A percentile compares a stretch with the other conserved stretches of the same genome.
phyloP scores from a whole-genome alignment of 2,797 vertebrate species.

The Hypotaenidia philippensis region DNA sequence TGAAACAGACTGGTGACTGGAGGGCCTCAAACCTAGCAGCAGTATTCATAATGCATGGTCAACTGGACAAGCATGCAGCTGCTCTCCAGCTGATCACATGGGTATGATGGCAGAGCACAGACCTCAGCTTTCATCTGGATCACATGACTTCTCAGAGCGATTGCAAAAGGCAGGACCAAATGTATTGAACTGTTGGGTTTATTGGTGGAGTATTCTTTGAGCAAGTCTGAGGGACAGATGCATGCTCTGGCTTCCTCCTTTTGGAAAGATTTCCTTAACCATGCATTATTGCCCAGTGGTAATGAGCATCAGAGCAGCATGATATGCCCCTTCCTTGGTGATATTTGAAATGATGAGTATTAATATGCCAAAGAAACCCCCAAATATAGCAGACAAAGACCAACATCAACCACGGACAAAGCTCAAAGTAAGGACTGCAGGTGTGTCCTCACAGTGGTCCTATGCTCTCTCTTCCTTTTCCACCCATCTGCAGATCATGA shows the following conservation, averaged over 20 bases:
- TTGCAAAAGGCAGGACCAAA: background rate
- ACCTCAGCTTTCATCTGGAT: background rate
- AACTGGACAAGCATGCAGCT: background rate
- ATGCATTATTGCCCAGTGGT: rapidly evolving
- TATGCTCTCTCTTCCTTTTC: background rate
- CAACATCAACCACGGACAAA: background rate
- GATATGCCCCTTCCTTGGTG: background rate
- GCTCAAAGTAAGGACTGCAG: background rate
- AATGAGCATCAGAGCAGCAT: background rate
- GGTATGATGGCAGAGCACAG: background rate
- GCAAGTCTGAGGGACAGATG: background rate
- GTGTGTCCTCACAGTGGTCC: background rate
- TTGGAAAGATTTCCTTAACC: background rate
- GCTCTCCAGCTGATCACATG: background rate
- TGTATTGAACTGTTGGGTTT: background rate
- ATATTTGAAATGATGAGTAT: background rate
- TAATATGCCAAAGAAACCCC: background rate
- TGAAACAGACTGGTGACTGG: background rate
- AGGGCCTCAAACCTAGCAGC: background rate
- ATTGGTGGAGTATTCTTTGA: background rate
- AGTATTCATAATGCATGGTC: background rate
- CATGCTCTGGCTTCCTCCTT: background rate
- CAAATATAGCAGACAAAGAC: background rate
- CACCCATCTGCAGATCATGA: rapidly evolving
- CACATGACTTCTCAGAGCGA: background rate